phyloP scores from a whole-genome alignment of 64 coral and sea anemone species.

The Actinia tenebrosa region DNA sequence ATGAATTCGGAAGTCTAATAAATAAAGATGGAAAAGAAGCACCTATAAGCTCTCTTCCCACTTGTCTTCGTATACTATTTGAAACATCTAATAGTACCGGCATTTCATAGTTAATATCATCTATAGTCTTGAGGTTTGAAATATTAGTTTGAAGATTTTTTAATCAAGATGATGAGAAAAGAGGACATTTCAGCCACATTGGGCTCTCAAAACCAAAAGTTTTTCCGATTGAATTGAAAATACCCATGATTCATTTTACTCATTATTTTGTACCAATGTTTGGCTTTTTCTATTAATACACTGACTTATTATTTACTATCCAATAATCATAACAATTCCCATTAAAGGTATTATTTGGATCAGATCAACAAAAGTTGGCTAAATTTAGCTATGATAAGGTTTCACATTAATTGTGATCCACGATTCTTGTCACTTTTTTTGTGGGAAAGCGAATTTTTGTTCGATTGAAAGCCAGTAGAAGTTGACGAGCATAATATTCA shows the following conservation, averaged over 20 bases:
- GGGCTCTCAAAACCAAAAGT: neutral
- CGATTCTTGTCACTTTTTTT: too few species aligned
- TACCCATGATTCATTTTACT: neutral
- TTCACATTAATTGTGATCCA: too few species aligned
- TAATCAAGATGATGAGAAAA: too few species aligned
- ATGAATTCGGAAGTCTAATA: too few species aligned
- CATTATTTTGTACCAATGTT: neutral
- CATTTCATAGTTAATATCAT: neutral
- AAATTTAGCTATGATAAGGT: neutral
- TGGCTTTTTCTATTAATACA: neutral
- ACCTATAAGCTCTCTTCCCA: too few species aligned
- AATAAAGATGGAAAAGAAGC: too few species aligned
- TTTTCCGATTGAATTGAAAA: neutral
- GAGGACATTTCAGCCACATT: neutral
- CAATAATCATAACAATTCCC: neutral
- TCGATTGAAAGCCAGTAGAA: too few species aligned
- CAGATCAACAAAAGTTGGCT: neutral
- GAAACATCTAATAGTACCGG: neutral
- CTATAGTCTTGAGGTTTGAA: neutral
- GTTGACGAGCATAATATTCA: too few species aligned
- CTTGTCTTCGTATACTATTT: too few species aligned
- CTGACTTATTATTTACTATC: neutral
- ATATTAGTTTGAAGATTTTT: neutral
- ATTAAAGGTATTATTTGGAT: neutral
- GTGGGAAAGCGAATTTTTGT: too few species aligned